phyloP scores from a whole-genome alignment of 2,113 vertebrate genomes.

The Rostratula benghalensis region DNA sequence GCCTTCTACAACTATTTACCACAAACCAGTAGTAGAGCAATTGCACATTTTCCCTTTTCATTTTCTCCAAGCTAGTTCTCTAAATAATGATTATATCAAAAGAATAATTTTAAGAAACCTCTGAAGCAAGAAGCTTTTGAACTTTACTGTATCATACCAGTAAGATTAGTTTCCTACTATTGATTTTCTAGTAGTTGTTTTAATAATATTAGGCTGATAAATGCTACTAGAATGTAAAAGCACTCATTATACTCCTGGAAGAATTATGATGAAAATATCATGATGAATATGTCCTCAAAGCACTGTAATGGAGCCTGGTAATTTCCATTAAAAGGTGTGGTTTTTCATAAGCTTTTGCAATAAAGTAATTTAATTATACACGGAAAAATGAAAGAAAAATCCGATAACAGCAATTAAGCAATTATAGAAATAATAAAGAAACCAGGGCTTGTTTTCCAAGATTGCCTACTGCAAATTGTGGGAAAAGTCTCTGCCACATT shows the following conservation, averaged over 20 bases:
- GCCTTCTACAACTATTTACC: background rate
- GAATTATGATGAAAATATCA: background rate
- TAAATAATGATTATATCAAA: constrained; percentile 36
- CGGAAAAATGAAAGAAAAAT: background rate
- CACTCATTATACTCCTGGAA: background rate
- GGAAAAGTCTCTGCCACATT: background rate
- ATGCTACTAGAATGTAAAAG: background rate
- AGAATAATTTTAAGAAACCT: constrained; percentile 24
- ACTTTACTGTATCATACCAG: background rate
- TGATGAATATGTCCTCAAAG: background rate
- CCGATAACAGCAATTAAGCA: background rate
- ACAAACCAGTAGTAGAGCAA: background rate
- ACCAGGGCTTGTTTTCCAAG: background rate
- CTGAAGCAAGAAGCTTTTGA: constrained; percentile 32
- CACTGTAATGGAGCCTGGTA: background rate
- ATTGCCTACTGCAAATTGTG: background rate
- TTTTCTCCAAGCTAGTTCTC: constrained; percentile 9
- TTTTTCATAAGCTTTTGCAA: background rate
- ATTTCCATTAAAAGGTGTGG: background rate
- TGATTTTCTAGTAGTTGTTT: constrained; percentile 30
- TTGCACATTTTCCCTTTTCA: background rate
- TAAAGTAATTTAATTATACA: constrained; percentile 27
- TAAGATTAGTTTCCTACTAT: constrained; percentile 46
- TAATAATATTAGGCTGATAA: constrained; percentile 22
- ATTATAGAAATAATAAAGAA: background rate